Conservation (phyloP, 2,797 vertebrate genomes). For the Centropyge bicolor region DNA sequence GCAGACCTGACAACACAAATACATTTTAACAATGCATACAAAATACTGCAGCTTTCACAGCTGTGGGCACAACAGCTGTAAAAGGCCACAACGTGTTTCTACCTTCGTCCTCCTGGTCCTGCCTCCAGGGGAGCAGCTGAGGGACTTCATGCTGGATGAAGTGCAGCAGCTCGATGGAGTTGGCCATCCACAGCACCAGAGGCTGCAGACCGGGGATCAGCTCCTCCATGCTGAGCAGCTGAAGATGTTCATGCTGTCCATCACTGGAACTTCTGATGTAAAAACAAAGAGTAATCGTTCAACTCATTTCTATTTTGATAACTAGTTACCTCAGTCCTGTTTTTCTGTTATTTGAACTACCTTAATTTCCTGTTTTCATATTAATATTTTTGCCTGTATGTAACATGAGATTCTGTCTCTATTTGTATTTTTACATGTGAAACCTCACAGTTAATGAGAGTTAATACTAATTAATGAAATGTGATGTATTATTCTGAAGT, state of each 20-base stretch:
- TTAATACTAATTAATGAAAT: not conserved
- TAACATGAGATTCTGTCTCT: not conserved
- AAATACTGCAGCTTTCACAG: not conserved
- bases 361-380: not conserved
- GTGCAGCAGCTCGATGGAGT: conserved; percentile 88
- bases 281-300: not conserved
- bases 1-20: conserved; percentile 61
- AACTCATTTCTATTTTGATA: not conserved
- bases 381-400: not conserved
- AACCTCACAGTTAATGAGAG: not conserved
- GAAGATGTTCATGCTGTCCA: conserved; percentile 38
- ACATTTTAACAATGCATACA: not conserved
- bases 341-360: not conserved
- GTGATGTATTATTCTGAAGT: too few relatives aligned
- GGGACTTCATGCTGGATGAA: conserved; percentile 87
- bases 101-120: conserved; percentile 72
- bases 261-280: conserved; percentile 58
- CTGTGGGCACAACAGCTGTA: not conserved
- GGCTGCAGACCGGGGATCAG: conserved; percentile 84
- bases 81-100: not conserved
- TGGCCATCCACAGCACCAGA: conserved; percentile 87
- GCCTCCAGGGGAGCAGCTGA: conserved; percentile 82
- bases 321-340: too few relatives aligned
- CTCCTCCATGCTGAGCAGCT: conserved; percentile 69
- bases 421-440: not conserved